Evolutionary conservation across 2,888 invertebrate species (phyloP).

Genomic region (Cheilosia variabilis): DNA sequence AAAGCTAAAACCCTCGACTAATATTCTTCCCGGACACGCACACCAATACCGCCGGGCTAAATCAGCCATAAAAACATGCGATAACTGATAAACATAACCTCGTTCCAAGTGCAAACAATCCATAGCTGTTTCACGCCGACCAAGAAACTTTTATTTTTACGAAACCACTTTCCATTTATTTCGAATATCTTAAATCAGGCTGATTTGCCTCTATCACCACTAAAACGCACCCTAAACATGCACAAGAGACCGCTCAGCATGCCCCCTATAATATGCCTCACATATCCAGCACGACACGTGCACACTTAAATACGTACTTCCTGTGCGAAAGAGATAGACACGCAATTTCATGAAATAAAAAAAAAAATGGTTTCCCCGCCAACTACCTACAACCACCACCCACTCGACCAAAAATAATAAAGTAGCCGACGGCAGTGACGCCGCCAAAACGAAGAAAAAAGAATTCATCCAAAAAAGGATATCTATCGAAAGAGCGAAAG

Average conservation of each 20-base stretch:
- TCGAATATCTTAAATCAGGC: conserved; percentile 56
- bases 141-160: background rate
- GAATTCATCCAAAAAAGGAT: conserved; percentile 47
- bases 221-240: conserved; percentile 63
- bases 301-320: conserved; percentile 65
- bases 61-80: background rate
- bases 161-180: conserved; percentile 58
- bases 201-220: conserved; percentile 47
- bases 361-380: background rate
- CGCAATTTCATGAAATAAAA: conserved; percentile 49
- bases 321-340: conserved; percentile 66
- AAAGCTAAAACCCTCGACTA: background rate
- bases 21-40: background rate
- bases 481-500: conserved; percentile 71
- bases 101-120: conserved; percentile 32
- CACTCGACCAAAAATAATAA: conserved; percentile 62
- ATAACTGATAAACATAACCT: conserved; percentile 13
- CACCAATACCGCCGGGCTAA: background rate
- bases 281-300: conserved; percentile 41
- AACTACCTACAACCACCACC: conserved; percentile 14
- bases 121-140: conserved; percentile 11
- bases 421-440: conserved; percentile 70
- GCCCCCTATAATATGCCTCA: conserved; percentile 5
- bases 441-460: conserved; percentile 10
- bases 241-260: conserved; percentile 45